These are phyloP conservation scores for Chinchilla lanigera DNA, from an alignment of 2,113 vertebrate species.

Conservation along the genomic window DNA sequence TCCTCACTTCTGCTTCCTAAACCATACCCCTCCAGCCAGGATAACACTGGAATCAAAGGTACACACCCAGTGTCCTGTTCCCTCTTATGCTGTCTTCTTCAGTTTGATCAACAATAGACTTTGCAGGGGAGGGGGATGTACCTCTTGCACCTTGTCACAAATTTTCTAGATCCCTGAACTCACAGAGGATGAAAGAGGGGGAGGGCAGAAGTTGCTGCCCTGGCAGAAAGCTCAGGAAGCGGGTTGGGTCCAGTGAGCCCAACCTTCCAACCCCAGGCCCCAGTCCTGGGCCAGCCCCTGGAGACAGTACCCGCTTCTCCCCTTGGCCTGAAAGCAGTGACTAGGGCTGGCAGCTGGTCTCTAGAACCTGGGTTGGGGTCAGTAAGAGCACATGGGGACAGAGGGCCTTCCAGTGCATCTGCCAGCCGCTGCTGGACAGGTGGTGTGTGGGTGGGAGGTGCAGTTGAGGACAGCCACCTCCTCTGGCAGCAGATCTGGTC, in stretches of 20 bases:
- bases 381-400: background rate
- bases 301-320: too few relatives aligned
- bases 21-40: background rate
- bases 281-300: background rate
- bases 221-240: background rate
- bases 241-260: background rate
- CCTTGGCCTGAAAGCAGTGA: background rate
- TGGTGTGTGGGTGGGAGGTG: background rate
- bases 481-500: background rate
- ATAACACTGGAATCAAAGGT: background rate
- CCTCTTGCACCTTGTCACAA: background rate
- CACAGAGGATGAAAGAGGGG: background rate
- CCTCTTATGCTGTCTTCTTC: too few relatives aligned
- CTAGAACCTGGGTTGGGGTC: background rate
- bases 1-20: background rate
- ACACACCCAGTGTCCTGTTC: background rate
- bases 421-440: background rate
- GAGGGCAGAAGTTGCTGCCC: fast-evolving
- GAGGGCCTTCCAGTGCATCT: background rate
- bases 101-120: background rate
- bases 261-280: background rate
- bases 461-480: background rate
- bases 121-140: background rate
- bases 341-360: background rate
- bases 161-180: background rate